Evolutionary conservation across 2,888 invertebrate genomes (phyloP).

Genomic region (Endomychus coccineus): DNA sequence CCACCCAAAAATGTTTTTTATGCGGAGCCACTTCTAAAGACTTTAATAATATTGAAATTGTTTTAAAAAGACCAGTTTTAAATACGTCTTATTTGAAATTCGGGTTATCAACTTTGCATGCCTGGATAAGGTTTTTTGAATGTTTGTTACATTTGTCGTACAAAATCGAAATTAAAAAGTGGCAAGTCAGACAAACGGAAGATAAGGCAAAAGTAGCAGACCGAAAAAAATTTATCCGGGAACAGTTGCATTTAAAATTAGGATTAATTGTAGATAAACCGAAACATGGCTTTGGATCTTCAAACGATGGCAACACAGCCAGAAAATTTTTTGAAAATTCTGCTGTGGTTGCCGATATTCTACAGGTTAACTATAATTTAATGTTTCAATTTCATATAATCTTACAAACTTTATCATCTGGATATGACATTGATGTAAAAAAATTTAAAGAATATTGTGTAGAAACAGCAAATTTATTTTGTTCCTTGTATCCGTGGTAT

Average conservation of each 20-base stretch:
- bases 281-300: slow-evolving; percentile 24
- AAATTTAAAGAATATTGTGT: slow-evolving; percentile 17
- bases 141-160: slow-evolving; percentile 30
- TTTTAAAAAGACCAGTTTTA: slow-evolving; percentile 5
- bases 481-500: slow-evolving; percentile 19
- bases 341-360: slow-evolving; percentile 19
- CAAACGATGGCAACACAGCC: slow-evolving; percentile 28
- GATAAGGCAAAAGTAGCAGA: slow-evolving; percentile 6
- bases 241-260: slow-evolving; percentile 15
- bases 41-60: slow-evolving; percentile 12
- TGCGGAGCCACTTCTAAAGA: slow-evolving; percentile 10
- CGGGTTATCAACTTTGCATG: slow-evolving; percentile 21
- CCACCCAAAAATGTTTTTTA: slow-evolving; percentile 9
- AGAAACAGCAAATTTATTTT: slow-evolving; percentile 21
- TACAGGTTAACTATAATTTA: slow-evolving; percentile 17
- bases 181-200: slow-evolving; percentile 19
- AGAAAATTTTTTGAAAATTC: slow-evolving; percentile 25
- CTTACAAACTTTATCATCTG: slow-evolving; percentile 21
- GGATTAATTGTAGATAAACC: slow-evolving; percentile 24
- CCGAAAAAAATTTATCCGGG: slow-evolving; percentile 12
- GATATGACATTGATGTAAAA: slow-evolving; percentile 15
- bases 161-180: slow-evolving; percentile 27
- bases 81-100: slow-evolving; percentile 15
- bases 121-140: slow-evolving; percentile 18
- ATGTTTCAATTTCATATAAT: slow-evolving; percentile 16